Conservation (phyloP, 2,113 vertebrate genomes). For the Charina bottae region DNA sequence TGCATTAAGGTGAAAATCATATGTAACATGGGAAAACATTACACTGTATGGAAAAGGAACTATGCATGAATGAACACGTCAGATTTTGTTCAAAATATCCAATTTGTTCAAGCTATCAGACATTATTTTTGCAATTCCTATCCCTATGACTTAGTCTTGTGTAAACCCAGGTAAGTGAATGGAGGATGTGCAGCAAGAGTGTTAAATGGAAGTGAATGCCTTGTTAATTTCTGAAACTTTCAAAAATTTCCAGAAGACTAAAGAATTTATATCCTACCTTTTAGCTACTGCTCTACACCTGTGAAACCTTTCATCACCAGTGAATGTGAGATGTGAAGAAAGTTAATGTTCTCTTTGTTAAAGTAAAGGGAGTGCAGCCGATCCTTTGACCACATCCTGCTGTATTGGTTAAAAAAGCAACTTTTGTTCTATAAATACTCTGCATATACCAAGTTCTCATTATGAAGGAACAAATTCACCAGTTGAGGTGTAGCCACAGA, state of each 20-base stretch:
- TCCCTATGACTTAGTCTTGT: background rate
- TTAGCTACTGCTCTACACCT: conserved; percentile 15
- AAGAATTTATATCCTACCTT: background rate
- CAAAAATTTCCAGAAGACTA: background rate
- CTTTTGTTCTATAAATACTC: conserved; percentile 29
- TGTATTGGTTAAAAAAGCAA: conserved; percentile 18
- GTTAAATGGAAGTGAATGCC: background rate
- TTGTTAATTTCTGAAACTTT: conserved; percentile 15
- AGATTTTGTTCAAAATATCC: background rate
- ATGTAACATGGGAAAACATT: background rate
- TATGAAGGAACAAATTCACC: conserved; percentile 23
- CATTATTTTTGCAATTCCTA: background rate
- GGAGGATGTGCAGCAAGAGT: background rate
- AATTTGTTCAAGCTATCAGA: background rate
- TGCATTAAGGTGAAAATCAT: background rate
- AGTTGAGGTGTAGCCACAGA: conserved; percentile 28
- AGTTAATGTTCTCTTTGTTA: conserved; percentile 23
- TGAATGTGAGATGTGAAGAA: conserved; percentile 25
- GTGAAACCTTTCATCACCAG: conserved; percentile 9
- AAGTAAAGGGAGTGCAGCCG: background rate
- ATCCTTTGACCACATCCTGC: conserved; percentile 32
- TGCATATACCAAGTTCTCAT: conserved; percentile 30
- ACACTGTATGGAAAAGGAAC: background rate
- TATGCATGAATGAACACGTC: background rate
- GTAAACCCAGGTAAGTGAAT: background rate